A percentile compares a stretch with the other conserved stretches of the same genome.
phyloP scores from a whole-genome alignment of 2,888 invertebrate species.

The Agrilus mali region DNA sequence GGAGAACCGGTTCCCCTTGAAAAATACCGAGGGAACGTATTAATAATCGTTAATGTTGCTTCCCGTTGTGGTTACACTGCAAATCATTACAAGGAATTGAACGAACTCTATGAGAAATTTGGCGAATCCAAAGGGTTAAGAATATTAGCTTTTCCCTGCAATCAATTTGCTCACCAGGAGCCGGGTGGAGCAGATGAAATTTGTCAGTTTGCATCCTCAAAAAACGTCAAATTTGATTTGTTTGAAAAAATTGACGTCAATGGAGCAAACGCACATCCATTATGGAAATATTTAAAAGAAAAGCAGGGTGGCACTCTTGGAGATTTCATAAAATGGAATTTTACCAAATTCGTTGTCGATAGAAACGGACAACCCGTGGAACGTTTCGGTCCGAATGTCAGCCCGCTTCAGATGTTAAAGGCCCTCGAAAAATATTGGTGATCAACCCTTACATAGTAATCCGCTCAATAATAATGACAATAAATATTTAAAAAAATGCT shows the following conservation, averaged over 20 bases:
- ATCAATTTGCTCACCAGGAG: conserved; percentile 68
- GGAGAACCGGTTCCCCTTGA: conserved; percentile 70
- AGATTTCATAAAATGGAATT: conserved; percentile 79
- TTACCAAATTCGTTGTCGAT: conserved; percentile 74
- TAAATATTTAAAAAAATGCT: too few relatives aligned
- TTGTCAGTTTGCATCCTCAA: conserved; percentile 46
- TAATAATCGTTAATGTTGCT: conserved; percentile 79
- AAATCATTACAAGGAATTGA: conserved; percentile 72
- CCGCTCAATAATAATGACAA: too few relatives aligned
- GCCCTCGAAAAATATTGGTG: conserved; percentile 29
- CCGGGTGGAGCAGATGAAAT: conserved; percentile 52
- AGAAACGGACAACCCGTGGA: conserved; percentile 58
- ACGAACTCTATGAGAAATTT: conserved; percentile 62
- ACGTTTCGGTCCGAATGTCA: conserved; percentile 45
- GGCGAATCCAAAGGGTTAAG: conserved; percentile 59
- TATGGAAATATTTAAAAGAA: conserved; percentile 55
- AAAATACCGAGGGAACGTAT: conserved; percentile 69
- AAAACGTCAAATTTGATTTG: conserved; percentile 57
- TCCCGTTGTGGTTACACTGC: conserved; percentile 76
- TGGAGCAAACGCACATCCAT: conserved; percentile 49
- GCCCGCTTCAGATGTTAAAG: conserved; percentile 27
- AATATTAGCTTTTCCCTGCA: conserved; percentile 79
- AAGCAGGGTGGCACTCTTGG: conserved; percentile 40
- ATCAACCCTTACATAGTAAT: background rate
- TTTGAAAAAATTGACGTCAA: conserved; percentile 63